Evolutionary conservation across 2,888 invertebrate species (phyloP).

Genomic region (Phasia obesa): DNA sequence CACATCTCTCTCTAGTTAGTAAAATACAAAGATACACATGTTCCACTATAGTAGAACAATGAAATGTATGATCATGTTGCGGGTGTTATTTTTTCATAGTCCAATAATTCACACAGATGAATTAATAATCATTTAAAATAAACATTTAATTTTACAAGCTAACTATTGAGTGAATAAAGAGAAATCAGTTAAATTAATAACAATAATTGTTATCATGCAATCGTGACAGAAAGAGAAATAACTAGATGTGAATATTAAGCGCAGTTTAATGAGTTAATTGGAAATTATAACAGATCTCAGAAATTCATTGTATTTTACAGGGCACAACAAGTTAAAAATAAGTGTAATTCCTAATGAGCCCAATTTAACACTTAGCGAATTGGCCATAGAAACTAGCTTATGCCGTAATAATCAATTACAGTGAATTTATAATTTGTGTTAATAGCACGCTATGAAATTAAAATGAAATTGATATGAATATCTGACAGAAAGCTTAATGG

Average conservation of each 20-base stretch:
- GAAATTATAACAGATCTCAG: too few relatives aligned
- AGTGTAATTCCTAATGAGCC: too few relatives aligned
- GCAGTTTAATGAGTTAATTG: too few relatives aligned
- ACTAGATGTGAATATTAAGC: background rate
- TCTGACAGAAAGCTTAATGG: too few relatives aligned
- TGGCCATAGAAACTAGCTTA: too few relatives aligned
- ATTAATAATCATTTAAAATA: slow-evolving; percentile 19
- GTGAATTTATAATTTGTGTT: too few relatives aligned
- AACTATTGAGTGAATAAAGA: background rate
- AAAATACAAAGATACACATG: background rate
- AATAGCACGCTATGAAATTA: too few relatives aligned
- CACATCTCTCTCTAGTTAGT: background rate
- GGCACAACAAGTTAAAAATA: too few relatives aligned
- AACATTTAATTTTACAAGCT: background rate
- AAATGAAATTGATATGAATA: too few relatives aligned
- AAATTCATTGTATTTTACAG: too few relatives aligned
- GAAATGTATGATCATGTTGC: slow-evolving; percentile 43
- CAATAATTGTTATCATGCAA: slow-evolving; percentile 41
- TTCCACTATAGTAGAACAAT: slow-evolving; percentile 14
- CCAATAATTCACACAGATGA: slow-evolving; percentile 59
- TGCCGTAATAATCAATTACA: too few relatives aligned
- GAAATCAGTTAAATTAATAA: slow-evolving; percentile 34
- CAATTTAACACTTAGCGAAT: too few relatives aligned
- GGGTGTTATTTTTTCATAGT: slow-evolving; percentile 49
- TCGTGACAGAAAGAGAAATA: background rate